Percentiles rank a stretch among this genome's conserved stretches.
phyloP scores from a whole-genome alignment of 2,888 invertebrate species.

The Gymnocheta viridis region DNA sequence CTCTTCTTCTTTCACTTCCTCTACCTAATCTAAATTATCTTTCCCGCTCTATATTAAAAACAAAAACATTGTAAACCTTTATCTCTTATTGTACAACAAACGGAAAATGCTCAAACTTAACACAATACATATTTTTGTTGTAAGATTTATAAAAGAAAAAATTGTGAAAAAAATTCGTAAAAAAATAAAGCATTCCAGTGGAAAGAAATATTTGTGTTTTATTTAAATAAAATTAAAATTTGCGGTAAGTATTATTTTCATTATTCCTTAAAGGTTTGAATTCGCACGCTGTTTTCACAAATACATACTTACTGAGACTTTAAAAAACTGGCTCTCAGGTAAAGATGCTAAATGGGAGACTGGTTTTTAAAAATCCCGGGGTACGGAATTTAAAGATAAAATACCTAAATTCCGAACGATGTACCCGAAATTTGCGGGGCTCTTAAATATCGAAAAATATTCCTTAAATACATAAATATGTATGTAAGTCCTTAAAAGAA shows the following conservation, averaged over 20 bases:
- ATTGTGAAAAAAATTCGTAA: conserved; percentile 34
- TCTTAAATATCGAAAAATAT: too few species aligned
- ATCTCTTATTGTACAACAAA: conserved; percentile 41
- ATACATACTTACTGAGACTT: too few species aligned
- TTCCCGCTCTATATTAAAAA: not conserved
- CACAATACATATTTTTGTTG: conserved; percentile 44
- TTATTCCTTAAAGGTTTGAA: too few species aligned
- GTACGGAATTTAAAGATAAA: too few species aligned
- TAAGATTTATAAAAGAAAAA: conserved; percentile 33
- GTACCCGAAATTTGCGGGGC: too few species aligned
- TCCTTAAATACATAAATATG: too few species aligned
- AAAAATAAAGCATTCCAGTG: conserved; percentile 74
- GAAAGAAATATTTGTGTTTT: conserved; percentile 34
- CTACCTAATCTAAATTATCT: not conserved
- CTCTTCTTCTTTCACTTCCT: not conserved
- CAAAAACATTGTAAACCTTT: conserved; percentile 1
- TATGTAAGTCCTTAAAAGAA: too few species aligned
- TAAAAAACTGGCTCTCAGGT: too few species aligned
- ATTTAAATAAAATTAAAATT: not conserved
- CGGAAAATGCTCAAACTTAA: conserved; percentile 66
- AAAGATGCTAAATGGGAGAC: too few species aligned
- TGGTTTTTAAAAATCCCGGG: too few species aligned
- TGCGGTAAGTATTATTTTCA: conserved; percentile 2
- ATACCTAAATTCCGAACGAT: too few species aligned
- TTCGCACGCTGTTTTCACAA: too few species aligned